Evolutionary conservation across 2,888 invertebrate genomes (phyloP).

Genomic region (Pseudolycoriella hygida): DNA sequence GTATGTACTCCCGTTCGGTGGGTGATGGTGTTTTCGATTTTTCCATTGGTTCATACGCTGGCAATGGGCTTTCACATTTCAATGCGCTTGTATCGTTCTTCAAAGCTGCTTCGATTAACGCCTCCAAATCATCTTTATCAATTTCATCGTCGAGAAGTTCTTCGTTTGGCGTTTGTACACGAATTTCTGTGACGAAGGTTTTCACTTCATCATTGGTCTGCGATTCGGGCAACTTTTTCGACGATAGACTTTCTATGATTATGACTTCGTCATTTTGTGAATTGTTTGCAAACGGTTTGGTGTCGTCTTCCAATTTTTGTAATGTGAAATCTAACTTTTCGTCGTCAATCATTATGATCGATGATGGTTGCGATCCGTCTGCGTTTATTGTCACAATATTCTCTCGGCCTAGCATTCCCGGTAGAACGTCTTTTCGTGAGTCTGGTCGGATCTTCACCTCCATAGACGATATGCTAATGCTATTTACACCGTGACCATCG

Average conservation of each 20-base stretch:
- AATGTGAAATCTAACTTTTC: conserved; percentile 18
- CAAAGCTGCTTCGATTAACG: background rate
- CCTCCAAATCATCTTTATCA: background rate
- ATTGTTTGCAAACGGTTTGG: background rate
- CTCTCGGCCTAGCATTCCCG: conserved; percentile 6
- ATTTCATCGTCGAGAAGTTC: conserved; percentile 13
- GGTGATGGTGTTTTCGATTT: conserved; percentile 14
- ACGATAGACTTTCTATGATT: conserved; percentile 7
- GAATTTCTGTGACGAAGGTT: conserved; percentile 11
- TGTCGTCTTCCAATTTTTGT: conserved; percentile 9
- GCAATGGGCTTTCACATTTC: background rate
- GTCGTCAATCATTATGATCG: conserved; percentile 16
- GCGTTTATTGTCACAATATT: conserved; percentile 28
- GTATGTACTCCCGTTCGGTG: conserved; percentile 20
- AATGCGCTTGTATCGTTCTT: background rate
- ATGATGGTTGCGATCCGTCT: conserved; percentile 25
- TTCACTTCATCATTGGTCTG: conserved; percentile 1
- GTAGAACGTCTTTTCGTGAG: background rate
- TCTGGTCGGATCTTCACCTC: conserved; percentile 7
- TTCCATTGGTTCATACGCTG: conserved; percentile 13
- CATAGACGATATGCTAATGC: conserved; percentile 11
- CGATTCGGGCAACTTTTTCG: background rate
- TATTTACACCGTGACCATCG: conserved; percentile 10
- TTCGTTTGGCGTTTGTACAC: conserved; percentile 15
- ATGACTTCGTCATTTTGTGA: conserved; percentile 6